Percentiles rank a stretch among this genome's conserved stretches.
Conservation (phyloP, 30 jellyfish, hydroid and myxozoan species). For the Catostylus mosaicus region DNA sequence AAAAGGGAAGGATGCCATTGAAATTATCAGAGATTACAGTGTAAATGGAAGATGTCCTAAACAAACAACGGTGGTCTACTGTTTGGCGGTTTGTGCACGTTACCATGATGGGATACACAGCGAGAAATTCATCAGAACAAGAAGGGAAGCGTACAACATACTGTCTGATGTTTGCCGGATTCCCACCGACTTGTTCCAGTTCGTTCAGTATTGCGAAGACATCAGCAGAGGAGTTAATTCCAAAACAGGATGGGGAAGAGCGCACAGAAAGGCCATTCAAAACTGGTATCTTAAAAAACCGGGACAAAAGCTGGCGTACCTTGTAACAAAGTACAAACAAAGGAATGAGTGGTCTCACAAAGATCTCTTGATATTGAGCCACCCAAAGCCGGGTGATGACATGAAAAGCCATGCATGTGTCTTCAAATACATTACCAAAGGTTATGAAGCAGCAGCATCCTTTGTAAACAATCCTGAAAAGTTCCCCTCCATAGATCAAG, state of each 20-base stretch:
- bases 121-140: neutral
- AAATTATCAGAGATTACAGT: constrained; percentile 46
- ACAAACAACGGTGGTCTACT: constrained; percentile 47
- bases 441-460: constrained; percentile 12
- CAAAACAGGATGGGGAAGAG: constrained; percentile 82
- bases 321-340: constrained; percentile 61
- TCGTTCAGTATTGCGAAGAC: constrained; percentile 56
- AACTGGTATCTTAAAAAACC: constrained; percentile 45
- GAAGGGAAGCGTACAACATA: constrained; percentile 45
- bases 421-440: constrained; percentile 29
- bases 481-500: constrained; percentile 21
- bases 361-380: constrained; percentile 56
- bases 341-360: constrained; percentile 69
- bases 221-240: constrained; percentile 14
- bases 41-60: constrained; percentile 66
- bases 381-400: constrained; percentile 36
- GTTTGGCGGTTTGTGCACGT: constrained; percentile 57
- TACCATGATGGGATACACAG: constrained; percentile 35
- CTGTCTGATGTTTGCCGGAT: constrained; percentile 46
- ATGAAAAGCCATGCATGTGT: constrained; percentile 8
- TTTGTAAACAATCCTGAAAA: constrained; percentile 15
- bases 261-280: constrained; percentile 57
- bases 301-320: constrained; percentile 39
- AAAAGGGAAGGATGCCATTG: constrained; percentile 43
- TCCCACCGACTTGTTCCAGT: constrained; percentile 63